Evolutionary conservation across 1,140 invertebrate genomes (phyloP).

Genomic region (Nebria ingens): DNA sequence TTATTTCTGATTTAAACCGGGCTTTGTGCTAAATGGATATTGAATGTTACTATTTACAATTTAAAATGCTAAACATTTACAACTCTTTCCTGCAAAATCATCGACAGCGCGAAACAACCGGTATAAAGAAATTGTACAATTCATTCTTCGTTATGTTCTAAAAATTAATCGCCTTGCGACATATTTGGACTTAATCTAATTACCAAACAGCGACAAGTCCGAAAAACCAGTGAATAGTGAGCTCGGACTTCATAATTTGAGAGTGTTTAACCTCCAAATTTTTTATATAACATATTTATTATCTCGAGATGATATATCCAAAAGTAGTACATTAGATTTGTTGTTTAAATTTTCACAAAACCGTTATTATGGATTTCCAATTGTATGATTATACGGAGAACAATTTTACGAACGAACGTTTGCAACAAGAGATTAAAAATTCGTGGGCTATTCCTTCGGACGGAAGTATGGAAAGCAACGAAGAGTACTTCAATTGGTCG

Average conservation of each 20-base stretch:
- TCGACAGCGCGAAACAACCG: conserved; percentile 66
- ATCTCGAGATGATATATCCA: neutral
- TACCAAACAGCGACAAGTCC: neutral
- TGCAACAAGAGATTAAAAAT: conserved; percentile 22
- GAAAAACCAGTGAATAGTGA: too few species aligned
- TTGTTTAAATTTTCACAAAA: neutral
- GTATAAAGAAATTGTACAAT: conserved; percentile 74
- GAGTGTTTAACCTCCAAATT: neutral
- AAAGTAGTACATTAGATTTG: neutral
- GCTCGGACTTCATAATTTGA: too few species aligned
- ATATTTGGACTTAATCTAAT: neutral
- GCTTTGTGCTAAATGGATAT: conserved; percentile 31
- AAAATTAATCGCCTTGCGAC: too few species aligned
- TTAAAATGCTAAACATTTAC: conserved; percentile 48
- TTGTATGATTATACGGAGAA: conserved; percentile 27
- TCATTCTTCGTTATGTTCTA: conserved; percentile 77
- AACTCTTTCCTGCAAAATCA: conserved; percentile 65
- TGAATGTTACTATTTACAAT: conserved; percentile 27
- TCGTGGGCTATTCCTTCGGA: conserved; percentile 23
- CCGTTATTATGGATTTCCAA: conserved; percentile 31
- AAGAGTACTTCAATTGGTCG: conserved; percentile 31
- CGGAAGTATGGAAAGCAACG: conserved; percentile 28
- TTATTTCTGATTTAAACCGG: neutral
- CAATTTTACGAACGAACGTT: conserved; percentile 20
- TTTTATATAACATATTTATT: neutral